Evolutionary conservation across 1,140 invertebrate genomes (phyloP), one percentile per base, ranked within the genome.

Genomic region (Musca domestica): DNA sequence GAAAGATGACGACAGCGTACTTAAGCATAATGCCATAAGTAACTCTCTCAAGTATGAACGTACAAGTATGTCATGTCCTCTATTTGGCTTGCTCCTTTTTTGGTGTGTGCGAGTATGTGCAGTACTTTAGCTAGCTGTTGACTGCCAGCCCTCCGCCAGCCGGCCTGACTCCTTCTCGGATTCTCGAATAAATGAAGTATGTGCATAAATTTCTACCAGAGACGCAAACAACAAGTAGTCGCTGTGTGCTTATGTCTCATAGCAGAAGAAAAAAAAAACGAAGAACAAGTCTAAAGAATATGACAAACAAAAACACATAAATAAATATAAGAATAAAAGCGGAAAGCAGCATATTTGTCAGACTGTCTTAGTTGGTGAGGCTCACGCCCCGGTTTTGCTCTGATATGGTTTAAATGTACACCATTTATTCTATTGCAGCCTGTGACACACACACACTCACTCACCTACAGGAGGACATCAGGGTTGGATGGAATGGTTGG

Each of bases 31-130:
- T 61, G 27, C 30, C 17, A 20, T 61, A 61, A 61, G 56, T 61
- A 61, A 61, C 56, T 61, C 56, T 61, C 56, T 61, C 56, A 61
- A 61, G 56, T 61, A 41, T 41, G 4, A 41, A 61, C 27, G 56
- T 61, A 41, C 27, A 61, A 61, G 56, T 61, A 61, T 61, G 34
- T 10, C 34, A 41, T 41, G 10, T 41, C 34, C 34, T 41, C 34
- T 5, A 41, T 41, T 41, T n/a, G n/a, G n/a, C n/a, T n/a, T 41
- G 34, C 34, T 41, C 10, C 27, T 30, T 30, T 54, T 58, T 49
- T 49, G 47, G 10, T 58, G 54, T 30, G n/a, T 17, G 27, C 9
- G 27, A 30, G 27, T 9, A 4, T 30, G 27, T 30, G 27, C 27
- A 30, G 27, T 30, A 30, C 27, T 30, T 30, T 3, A 30, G 27